Evolutionary conservation across 1,140 invertebrate species (phyloP).

Genomic region (Zaprionus ghesquierei): DNA sequence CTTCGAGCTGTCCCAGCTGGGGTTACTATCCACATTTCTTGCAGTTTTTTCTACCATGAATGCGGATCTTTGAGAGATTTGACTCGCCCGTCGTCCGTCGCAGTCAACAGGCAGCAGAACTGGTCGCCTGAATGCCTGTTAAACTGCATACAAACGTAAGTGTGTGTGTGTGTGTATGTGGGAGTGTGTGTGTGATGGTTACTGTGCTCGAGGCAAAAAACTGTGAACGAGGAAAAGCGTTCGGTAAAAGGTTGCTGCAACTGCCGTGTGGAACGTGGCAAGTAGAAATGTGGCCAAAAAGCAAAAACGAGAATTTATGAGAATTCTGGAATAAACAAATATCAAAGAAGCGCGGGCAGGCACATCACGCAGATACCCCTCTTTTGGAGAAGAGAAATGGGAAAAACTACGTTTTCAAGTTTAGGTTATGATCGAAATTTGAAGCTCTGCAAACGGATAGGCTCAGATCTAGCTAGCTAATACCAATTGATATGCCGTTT

Average conservation of each 20-base stretch:
- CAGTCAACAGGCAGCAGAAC: neutral
- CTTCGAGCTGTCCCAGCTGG: neutral
- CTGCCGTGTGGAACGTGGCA: constrained; percentile 28
- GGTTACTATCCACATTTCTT: neutral
- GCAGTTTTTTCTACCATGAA: neutral
- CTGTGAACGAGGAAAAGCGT: constrained; percentile 74
- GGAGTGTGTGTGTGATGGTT: constrained; percentile 4
- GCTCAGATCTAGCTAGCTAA: too few relatives aligned
- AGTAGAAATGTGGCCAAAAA: constrained; percentile 64
- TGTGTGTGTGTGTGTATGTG: neutral
- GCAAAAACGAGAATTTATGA: constrained; percentile 73
- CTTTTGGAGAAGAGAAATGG: too few relatives aligned
- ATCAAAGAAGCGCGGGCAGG: neutral
- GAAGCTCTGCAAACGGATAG: too few relatives aligned
- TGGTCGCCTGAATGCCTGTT: neutral
- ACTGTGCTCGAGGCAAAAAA: constrained; percentile 50
- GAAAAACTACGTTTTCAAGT: too few relatives aligned
- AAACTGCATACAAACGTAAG: neutral
- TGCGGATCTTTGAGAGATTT: neutral
- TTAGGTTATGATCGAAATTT: too few relatives aligned
- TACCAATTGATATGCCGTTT: too few relatives aligned
- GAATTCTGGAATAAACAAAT: constrained; percentile 62
- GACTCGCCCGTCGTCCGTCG: neutral
- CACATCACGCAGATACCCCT: too few relatives aligned
- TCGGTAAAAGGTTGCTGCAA: constrained; percentile 67